A percentile compares a stretch with the other conserved stretches of the same genome.
Conservation (phyloP, 1,140 invertebrate genomes). For the Temnothorax nylanderi region DNA sequence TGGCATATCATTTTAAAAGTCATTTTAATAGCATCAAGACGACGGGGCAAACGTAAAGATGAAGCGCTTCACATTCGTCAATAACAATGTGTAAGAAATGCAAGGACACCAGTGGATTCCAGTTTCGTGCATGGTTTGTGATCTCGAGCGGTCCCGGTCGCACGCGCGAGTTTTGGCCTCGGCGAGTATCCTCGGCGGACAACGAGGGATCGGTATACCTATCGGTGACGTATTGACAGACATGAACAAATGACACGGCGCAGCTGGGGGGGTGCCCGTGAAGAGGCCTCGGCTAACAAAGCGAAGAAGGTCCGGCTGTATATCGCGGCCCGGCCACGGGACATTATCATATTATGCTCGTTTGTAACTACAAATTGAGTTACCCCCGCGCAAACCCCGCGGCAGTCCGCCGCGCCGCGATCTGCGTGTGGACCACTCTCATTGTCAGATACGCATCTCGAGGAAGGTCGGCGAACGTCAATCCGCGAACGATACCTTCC, state of each 20-base stretch:
- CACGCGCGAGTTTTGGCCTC: slow-evolving; percentile 54
- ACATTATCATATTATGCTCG: slow-evolving; percentile 85
- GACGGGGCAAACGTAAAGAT: too few species aligned
- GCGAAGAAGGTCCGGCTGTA: slow-evolving; percentile 62
- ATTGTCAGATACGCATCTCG: slow-evolving; percentile 71
- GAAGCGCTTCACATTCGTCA: not conserved
- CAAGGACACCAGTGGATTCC: not conserved
- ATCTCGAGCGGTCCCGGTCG: slow-evolving; percentile 3
- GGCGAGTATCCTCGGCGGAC: slow-evolving; percentile 20
- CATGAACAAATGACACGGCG: slow-evolving; percentile 82
- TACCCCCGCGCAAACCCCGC: slow-evolving; percentile 79
- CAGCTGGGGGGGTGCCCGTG: slow-evolving; percentile 74
- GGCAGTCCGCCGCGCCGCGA: slow-evolving; percentile 41
- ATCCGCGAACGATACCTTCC: slow-evolving; percentile 70
- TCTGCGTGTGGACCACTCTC: slow-evolving; percentile 36
- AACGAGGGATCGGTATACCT: slow-evolving; percentile 63
- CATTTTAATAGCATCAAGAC: not conserved
- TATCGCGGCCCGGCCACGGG: slow-evolving; percentile 48
- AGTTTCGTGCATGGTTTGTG: slow-evolving; percentile 1
- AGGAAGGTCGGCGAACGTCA: slow-evolving; percentile 60
- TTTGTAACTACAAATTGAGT: slow-evolving; percentile 86
- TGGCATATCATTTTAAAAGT: not conserved
- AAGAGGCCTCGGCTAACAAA: slow-evolving; percentile 68
- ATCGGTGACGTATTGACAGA: slow-evolving; percentile 82
- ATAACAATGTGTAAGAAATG: not conserved